Percentiles rank a stretch among this genome's conserved stretches.
phyloP scores from a whole-genome alignment of 92 coral and sea anemone genomes.

The Galaxea fascicularis region DNA sequence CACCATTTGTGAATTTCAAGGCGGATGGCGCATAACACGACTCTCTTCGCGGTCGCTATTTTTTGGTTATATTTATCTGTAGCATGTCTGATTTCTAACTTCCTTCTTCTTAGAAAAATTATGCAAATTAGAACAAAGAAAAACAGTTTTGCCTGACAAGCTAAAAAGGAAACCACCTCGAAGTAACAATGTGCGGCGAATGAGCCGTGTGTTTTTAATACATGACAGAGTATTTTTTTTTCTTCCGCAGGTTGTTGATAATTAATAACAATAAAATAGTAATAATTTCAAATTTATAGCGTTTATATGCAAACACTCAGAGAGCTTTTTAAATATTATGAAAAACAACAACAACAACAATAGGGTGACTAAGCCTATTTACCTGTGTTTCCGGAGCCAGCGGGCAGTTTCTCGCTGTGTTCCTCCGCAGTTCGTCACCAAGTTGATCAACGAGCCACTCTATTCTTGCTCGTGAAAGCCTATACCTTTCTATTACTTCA shows the following conservation, averaged over 20 bases:
- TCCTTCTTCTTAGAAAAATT: not conserved
- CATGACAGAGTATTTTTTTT: not conserved
- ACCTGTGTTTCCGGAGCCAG: not conserved
- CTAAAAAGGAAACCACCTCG: not conserved
- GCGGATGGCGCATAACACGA: too few relatives aligned
- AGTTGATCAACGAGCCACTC: too few relatives aligned
- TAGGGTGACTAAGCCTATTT: not conserved
- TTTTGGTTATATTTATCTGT: too few relatives aligned
- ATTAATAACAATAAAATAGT: not conserved
- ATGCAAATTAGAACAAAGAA: not conserved
- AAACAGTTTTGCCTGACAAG: constrained; percentile 16
- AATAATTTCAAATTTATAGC: constrained; percentile 1
- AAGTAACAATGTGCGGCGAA: not conserved
- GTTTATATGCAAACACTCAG: not conserved
- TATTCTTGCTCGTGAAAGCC: too few relatives aligned
- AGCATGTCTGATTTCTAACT: too few relatives aligned
- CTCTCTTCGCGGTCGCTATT: too few relatives aligned
- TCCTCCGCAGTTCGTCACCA: too few relatives aligned
- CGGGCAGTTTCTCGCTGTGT: constrained; percentile 11
- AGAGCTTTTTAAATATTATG: not conserved
- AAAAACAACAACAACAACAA: not conserved
- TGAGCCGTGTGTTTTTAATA: too few relatives aligned
- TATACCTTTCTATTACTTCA: too few relatives aligned
- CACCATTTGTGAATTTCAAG: not conserved
- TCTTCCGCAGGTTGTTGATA: not conserved